Percentiles rank a stretch among this genome's conserved stretches.
These are phyloP conservation scores for Cryptophagus acutangulus DNA, from an alignment of 2,888 invertebrate genomes.

Conservation along the genomic window DNA sequence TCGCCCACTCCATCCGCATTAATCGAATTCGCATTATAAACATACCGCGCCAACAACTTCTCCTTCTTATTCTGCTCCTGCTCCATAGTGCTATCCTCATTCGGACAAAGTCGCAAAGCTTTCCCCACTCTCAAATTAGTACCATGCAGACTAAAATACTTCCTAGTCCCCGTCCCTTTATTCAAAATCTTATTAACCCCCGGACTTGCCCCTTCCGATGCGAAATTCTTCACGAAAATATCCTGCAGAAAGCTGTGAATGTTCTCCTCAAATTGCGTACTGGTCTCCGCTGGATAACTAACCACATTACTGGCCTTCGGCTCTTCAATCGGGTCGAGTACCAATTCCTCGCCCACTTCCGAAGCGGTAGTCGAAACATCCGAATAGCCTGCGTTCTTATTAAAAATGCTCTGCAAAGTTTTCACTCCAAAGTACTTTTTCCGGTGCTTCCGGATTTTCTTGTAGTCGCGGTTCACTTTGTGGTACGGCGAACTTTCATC, in stretches of 20 bases:
- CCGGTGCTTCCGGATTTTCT: constrained; percentile 46
- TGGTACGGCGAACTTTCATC: constrained; percentile 55
- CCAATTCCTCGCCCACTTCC: constrained; percentile 38
- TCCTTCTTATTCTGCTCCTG: constrained; percentile 44
- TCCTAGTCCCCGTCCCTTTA: constrained; percentile 38
- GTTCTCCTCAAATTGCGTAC: constrained; percentile 47
- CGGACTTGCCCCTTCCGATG: constrained; percentile 12
- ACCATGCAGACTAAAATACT: constrained; percentile 43
- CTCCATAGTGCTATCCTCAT: constrained; percentile 38
- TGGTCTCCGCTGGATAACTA: constrained; percentile 34
- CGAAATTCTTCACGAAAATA: constrained; percentile 44
- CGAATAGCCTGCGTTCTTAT: constrained; percentile 46
- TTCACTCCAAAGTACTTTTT: constrained; percentile 53
- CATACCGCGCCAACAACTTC: constrained; percentile 47
- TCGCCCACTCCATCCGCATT: constrained; percentile 57
- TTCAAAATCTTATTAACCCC: constrained; percentile 14
- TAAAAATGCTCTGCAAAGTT: constrained; percentile 47
- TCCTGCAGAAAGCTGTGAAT: constrained; percentile 46
- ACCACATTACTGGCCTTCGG: not conserved
- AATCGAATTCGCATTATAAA: constrained; percentile 46
- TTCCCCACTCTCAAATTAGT: constrained; percentile 45
- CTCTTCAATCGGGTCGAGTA: constrained; percentile 5
- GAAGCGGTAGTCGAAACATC: constrained; percentile 48
- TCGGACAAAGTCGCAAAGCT: constrained; percentile 45
- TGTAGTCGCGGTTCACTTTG: constrained; percentile 46